Evolutionary conservation across 2,113 vertebrate species (phyloP), one percentile per base, ranked within the genome.

Genomic region (Hypomesus transpacificus): DNA sequence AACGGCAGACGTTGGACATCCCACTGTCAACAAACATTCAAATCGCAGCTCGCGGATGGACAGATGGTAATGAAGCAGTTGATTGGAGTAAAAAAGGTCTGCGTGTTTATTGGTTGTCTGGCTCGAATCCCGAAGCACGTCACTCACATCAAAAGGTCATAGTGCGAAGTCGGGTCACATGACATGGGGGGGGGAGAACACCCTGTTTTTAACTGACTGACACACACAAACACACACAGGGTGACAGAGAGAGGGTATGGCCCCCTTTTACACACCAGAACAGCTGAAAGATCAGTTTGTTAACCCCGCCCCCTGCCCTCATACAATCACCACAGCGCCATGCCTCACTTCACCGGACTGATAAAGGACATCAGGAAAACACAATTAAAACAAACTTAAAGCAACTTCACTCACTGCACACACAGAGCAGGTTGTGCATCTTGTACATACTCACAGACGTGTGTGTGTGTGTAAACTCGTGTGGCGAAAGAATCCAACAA

Each of bases 61-160:
- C 68, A 5, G 74, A 78, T 52, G 31, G 74, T 51, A 59, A 68
- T 14, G 67, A 75, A 62, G 31, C 13, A 11, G 21, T 82, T 26
- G 20, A 78, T 81, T 87, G 75, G 84, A 86, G 86, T 91, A 90
- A 89, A 87, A 88, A 90, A 90, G 76, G 82, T 79, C 80, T 88
- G 84, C 88, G 82, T 90, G 84, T 93, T 91, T 91, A 91, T 92
- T 91, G 81, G 80, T 87, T 88, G 67, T 86, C 81, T 79, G 80
- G 86, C 80, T 82, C 66, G 79, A 89, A 87, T 78, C 79, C 77
- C 87, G 81, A 76, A 85, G 95, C 93, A 91, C 95, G 80, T 98
- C 96, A 78, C 95, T 94, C 91, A 84, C 58, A 62, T 18, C 0
- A 1, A 90, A 90, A 96, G 95, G 90, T 97, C 97, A 97, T 87